phyloP scores from a whole-genome alignment of 2,113 vertebrate genomes.

The Phoenicopterus ruber region DNA sequence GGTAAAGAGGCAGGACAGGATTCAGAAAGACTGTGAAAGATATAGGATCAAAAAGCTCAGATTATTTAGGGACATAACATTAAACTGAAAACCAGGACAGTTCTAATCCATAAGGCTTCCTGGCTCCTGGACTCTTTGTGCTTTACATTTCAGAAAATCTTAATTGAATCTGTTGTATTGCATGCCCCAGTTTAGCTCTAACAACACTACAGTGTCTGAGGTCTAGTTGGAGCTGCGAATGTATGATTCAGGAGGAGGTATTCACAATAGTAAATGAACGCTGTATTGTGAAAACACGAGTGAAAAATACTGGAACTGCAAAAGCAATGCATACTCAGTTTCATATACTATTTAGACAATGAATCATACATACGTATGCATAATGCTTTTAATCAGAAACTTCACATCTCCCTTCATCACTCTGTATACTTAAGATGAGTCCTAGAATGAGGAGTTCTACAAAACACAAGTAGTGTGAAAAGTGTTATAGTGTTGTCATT shows the following conservation, averaged over 20 bases:
- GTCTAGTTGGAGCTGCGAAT: background rate
- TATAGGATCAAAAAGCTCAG: background rate
- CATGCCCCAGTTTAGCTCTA: background rate
- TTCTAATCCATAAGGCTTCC: background rate
- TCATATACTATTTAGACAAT: background rate
- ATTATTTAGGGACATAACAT: background rate
- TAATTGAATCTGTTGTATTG: background rate
- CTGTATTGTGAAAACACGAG: background rate
- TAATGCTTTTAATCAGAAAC: slow-evolving; percentile 11
- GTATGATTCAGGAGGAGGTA: background rate
- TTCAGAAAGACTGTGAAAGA: background rate
- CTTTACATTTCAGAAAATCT: background rate
- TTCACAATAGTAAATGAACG: background rate
- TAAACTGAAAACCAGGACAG: background rate
- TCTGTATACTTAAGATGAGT: background rate
- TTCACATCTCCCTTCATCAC: background rate
- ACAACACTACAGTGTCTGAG: background rate
- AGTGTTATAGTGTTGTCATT: background rate
- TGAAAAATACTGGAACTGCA: background rate
- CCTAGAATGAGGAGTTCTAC: background rate
- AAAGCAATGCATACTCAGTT: background rate
- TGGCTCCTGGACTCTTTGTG: background rate
- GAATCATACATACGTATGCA: background rate
- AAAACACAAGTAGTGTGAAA: background rate
- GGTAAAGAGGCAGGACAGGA: background rate